Base-by-base conservation (phyloP, 2,797 vertebrate genomes). In the Atherinosoma microstoma region DNA sequence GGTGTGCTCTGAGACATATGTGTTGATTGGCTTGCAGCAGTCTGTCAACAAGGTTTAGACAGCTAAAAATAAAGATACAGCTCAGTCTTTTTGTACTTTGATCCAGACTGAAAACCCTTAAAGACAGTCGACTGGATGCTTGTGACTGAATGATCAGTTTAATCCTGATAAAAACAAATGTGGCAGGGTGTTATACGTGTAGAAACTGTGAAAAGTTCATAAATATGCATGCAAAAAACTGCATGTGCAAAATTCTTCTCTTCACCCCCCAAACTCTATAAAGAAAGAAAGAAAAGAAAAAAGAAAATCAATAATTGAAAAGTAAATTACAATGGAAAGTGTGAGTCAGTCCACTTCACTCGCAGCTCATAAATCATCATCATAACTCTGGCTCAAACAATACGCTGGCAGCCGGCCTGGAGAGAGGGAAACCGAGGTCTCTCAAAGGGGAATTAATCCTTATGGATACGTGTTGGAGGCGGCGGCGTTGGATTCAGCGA, bases 281-380 rank as follows among this genome's bases (percentile, higher is more conserved):
- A 29, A 36, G 62, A 42, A 45, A 8, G 32, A 16, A 36, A 57
- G 64, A 75, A 34, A 29, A 56, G 65, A 75, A 35, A 58, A 15
- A 49, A 60, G 38, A 18, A 10, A 65, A 67, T 47, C 78, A 70
- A 74, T 82, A 73, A 88, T 59, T 54, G 75, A 75, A 78, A 83
- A 82, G 67, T 67, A 87, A 85, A 73, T 87, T 84, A 80, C 71
- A 82, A 74, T 45, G 79, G 78, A 87, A 84, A 85, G 75, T 85
- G 76, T 77, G 87, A 86, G 79, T 87, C 84, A 66, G 74, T 82
- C 59, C 77, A 73, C 77, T 83, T 79, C 83, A 62, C 79, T 80
- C 0, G 22, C 71, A 78, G 86, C 78, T 74, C 87, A 76, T 92
- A 91, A 92, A 90, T 89, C 88, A 84, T 74, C 86, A 79, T 87